Base-by-base conservation (phyloP, 2,113 vertebrate species). In the Cygnus atratus region DNA sequence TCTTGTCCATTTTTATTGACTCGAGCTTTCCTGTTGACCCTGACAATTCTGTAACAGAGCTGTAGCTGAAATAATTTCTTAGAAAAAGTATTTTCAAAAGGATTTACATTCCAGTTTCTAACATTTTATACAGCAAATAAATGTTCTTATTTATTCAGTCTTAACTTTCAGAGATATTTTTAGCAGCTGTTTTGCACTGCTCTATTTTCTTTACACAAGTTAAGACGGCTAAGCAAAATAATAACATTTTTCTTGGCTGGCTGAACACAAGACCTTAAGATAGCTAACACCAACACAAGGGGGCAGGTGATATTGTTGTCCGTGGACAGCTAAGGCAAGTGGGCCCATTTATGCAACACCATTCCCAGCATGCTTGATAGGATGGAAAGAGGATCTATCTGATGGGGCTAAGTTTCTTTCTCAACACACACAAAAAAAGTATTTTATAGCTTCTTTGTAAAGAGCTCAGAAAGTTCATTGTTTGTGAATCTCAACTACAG, bases 361-460 rank as follows among this genome's bases (percentile, higher is more conserved):
- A 19, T 16, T 26, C 21, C 26, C 46, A 11, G 29, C 5, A 6
- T 15, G 16, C 4, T 3, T 3, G 21, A n/a, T 28, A 50, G 43
- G 7, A 63, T 39, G 12, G 11, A 71, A 54, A 29, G 29, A 21
- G 8, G 21, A 3, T 28, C 19, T 67, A 3, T 28, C 22, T 71
- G 8, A 29, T 31, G 11, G 6, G 6, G 8, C 8, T 1, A 1
- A 43, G 46, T 3, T 58, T 22, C 16, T 7, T 4, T 35, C 13
- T 68, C 24, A 63, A 28, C n/a, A 44, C 4, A 6, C 24, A 61
- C 37, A 75, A 57, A 74, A 13, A 12, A 31, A 55, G 11, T 7
- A 16, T 20, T 79, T 54, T 58, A 18, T 2, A 28, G 6, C 20
- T 83, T 33, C 37, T 41, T 35, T 35, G 28, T 17, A 13, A 68